Evolutionary conservation across 2,113 vertebrate genomes (phyloP), one percentile per base, ranked within the genome.

Genomic region (Mus musculus): DNA sequence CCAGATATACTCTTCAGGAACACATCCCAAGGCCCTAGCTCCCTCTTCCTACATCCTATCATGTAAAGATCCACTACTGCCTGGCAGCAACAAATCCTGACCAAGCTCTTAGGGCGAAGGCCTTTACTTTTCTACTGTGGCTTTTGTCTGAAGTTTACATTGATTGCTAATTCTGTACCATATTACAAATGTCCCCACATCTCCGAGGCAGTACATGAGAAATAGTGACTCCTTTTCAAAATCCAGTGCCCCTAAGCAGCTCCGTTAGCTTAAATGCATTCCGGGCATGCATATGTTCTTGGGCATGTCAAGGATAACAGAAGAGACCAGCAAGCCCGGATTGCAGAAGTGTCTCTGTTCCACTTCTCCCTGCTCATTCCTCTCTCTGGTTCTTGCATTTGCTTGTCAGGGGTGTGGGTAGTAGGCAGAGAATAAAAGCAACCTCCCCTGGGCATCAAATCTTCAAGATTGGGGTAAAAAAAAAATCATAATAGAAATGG

Each of bases 191-290:
- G 26, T 46, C 14, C 72, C 82, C 82, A 56, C 28, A 19, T 78
- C 19, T 28, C 81, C 88, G 39, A 81, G 49, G 61, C 81, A 1
- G 56, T 67, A 65, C 33, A n/a, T 63, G 63, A 72, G 84, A 92
- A 91, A 88, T 24, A 87, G 49, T 24, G 61, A 80, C 22, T 71
- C 59, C 8, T 85, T 95, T 77, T 49, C 54, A 96, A 97, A 97
- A 88, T 42, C 71, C 24, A 82, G 0, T 76, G n/a, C 9, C 3
- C 54, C 61, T 59, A 90, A 52, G 72, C 7, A 73, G 24, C 49
- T 76, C 22, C 14, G 36, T 94, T 80, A 86, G 16, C 52, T 86
- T 73, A 89, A 59, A 90, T 94, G n/a, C n/a, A 90, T 73, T 75
- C 28, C 46, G 59, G 92, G 22, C 22, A 92, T 81, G 88, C 73